Conservation (phyloP, 2,888 invertebrate species). For the Achlya flavicornis region DNA sequence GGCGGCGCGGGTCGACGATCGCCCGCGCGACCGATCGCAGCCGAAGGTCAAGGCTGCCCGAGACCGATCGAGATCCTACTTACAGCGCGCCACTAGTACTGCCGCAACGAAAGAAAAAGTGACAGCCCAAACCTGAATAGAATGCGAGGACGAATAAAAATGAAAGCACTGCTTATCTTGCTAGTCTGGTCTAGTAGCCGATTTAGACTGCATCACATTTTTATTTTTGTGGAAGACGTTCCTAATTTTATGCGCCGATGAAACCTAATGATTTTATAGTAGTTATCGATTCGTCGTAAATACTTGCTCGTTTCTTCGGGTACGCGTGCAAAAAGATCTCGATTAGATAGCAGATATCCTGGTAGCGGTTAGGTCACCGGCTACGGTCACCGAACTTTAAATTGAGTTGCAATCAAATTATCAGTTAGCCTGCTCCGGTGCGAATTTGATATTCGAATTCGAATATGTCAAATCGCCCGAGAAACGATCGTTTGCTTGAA, state of each 20-base stretch:
- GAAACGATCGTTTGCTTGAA: conserved; percentile 37
- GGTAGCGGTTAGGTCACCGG: conserved; percentile 53
- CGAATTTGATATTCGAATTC: conserved; percentile 42
- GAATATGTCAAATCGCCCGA: conserved; percentile 48
- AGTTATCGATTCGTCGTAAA: conserved; percentile 46
- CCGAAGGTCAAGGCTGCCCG: conserved; percentile 80
- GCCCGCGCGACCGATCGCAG: conserved; percentile 75
- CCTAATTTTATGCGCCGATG: conserved; percentile 16
- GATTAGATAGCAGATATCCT: conserved; percentile 55
- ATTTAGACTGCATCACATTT: conserved; percentile 8
- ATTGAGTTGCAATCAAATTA: conserved; percentile 43
- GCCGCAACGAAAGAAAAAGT: conserved; percentile 81
- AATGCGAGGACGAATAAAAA: conserved; percentile 81
- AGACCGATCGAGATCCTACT: conserved; percentile 64
- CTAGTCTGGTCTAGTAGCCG: conserved; percentile 44
- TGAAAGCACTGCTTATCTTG: conserved; percentile 71
- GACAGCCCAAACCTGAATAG: conserved; percentile 81
- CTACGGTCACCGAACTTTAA: conserved; percentile 54
- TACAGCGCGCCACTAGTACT: conserved; percentile 45
- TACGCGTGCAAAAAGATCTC: conserved; percentile 62
- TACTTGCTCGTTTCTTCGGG: conserved; percentile 49
- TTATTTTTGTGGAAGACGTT: conserved; percentile 22
- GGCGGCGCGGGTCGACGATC: conserved; percentile 68
- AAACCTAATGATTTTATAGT: conserved; percentile 41
- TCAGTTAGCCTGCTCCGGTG: conserved; percentile 46